Evolutionary conservation across 2,113 vertebrate genomes (phyloP).

Genomic region (Pseudonaja textilis): DNA sequence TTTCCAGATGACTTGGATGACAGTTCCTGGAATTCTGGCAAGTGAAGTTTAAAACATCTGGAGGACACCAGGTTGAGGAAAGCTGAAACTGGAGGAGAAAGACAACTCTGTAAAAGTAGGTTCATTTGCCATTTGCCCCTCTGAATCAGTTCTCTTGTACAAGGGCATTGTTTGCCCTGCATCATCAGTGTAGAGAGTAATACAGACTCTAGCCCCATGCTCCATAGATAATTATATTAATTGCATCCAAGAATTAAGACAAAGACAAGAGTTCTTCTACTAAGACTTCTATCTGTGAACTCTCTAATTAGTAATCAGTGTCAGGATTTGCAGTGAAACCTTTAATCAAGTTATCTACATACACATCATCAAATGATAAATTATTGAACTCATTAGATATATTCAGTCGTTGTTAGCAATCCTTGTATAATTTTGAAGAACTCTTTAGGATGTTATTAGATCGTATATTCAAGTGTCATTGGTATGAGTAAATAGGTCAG

Average conservation of each 20-base stretch:
- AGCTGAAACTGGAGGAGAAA: neutral
- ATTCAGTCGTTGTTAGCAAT: neutral
- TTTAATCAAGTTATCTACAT: constrained; percentile 26
- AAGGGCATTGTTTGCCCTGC: neutral
- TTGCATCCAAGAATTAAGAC: constrained; percentile 1
- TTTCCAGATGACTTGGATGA: neutral
- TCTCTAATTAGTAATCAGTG: constrained; percentile 22
- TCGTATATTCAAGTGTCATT: neutral
- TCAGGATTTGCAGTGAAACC: constrained; percentile 16
- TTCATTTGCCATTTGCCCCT: neutral
- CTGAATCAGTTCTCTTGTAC: neutral
- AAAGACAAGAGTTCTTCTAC: neutral
- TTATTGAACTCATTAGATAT: constrained; percentile 21
- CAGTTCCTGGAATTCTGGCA: neutral
- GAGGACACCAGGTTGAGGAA: neutral
- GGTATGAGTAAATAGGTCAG: neutral
- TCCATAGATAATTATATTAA: constrained; percentile 22
- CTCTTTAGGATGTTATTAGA: neutral
- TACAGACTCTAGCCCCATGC: neutral
- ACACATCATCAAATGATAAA: constrained; percentile 21
- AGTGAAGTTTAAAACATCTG: neutral
- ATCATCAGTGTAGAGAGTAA: neutral
- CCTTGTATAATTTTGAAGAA: constrained; percentile 13
- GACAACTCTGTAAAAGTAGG: neutral
- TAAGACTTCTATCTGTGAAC: constrained; percentile 13